Conservation (phyloP, 1,140 invertebrate species). For the Coptotermes formosanus region DNA sequence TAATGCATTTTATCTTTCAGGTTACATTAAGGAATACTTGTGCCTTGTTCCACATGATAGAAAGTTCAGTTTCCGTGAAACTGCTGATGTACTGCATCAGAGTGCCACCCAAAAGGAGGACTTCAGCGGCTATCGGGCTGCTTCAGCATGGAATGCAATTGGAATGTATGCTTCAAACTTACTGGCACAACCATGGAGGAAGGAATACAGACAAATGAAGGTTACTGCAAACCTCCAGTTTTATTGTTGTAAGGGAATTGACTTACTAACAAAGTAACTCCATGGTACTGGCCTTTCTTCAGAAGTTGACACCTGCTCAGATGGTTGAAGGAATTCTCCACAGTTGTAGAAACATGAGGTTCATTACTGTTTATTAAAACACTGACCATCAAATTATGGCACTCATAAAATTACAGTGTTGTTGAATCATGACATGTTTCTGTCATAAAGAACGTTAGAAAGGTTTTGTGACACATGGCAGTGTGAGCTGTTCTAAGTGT, state of each 20-base stretch:
- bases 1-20: constrained; percentile 50
- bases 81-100: constrained; percentile 68
- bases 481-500: too few species aligned
- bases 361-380: too few species aligned
- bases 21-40: constrained; percentile 72
- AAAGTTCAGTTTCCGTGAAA: constrained; percentile 75
- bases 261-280: not conserved
- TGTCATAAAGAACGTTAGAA: too few species aligned
- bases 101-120: constrained; percentile 65
- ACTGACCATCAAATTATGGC: too few species aligned
- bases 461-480: too few species aligned
- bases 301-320: too few species aligned
- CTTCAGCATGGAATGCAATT: constrained; percentile 77
- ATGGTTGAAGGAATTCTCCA: too few species aligned
- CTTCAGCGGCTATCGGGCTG: constrained; percentile 78
- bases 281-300: too few species aligned
- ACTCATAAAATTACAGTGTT: too few species aligned
- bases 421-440: too few species aligned
- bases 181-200: constrained; percentile 81
- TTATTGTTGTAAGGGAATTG: not conserved
- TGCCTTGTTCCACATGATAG: constrained; percentile 73
- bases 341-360: too few species aligned
- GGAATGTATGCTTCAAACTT: constrained; percentile 83
- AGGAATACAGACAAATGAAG: constrained; percentile 76
- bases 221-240: constrained; percentile 47